phyloP scores from a whole-genome alignment of 2,113 vertebrate species.

The Rhegmatorhina hoffmannsi region DNA sequence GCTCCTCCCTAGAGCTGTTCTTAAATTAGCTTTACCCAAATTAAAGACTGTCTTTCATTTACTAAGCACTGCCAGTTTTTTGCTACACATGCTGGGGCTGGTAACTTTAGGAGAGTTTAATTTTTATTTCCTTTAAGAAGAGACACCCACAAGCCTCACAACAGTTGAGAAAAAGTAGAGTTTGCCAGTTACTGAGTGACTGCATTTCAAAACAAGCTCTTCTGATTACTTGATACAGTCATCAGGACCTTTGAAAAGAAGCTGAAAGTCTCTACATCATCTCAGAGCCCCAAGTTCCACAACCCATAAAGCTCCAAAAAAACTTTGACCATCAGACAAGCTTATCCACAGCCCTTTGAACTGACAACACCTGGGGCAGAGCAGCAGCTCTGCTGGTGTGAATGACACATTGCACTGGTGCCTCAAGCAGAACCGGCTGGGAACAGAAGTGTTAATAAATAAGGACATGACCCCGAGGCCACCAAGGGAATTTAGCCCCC shows the following conservation, averaged over 20 bases:
- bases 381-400: background rate
- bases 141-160: slow-evolving; percentile 41
- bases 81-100: background rate
- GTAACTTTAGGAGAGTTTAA: background rate
- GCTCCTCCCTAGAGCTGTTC: slow-evolving; percentile 50
- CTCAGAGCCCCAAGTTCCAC: slow-evolving; percentile 35
- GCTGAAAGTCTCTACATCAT: background rate
- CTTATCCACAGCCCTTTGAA: slow-evolving; percentile 19
- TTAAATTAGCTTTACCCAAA: slow-evolving; percentile 58
- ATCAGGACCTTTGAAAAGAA: slow-evolving; percentile 38
- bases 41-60: background rate
- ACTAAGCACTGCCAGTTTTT: slow-evolving; percentile 19
- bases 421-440: background rate
- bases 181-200: background rate
- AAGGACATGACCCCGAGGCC: background rate
- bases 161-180: background rate
- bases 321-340: slow-evolving; percentile 23
- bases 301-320: background rate
- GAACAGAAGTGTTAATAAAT: slow-evolving; percentile 17
- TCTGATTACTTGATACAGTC: background rate
- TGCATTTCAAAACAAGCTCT: background rate
- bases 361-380: background rate
- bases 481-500: background rate
- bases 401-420: background rate
- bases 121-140: slow-evolving; percentile 48